phyloP scores from a whole-genome alignment of 2,113 vertebrate genomes.

The Papio anubis region DNA sequence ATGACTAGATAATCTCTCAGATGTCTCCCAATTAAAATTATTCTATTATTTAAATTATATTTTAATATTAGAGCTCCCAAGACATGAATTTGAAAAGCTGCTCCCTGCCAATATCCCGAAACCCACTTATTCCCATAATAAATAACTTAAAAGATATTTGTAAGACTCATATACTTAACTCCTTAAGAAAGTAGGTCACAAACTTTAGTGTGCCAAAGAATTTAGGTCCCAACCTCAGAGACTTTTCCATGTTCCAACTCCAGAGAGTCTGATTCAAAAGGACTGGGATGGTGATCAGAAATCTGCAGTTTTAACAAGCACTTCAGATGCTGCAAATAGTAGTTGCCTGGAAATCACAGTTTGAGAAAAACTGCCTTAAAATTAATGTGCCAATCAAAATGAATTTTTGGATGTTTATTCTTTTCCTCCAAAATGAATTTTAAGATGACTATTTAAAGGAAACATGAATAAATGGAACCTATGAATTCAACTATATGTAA shows the following conservation, averaged over 20 bases:
- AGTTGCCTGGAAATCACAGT: constrained; percentile 46
- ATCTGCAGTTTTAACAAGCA: constrained; percentile 54
- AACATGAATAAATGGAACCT: constrained; percentile 55
- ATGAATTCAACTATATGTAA: not conserved
- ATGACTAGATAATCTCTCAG: constrained; percentile 11
- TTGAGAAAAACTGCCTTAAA: constrained; percentile 59
- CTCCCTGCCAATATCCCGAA: not conserved
- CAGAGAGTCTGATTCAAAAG: constrained; percentile 56
- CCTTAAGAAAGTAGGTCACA: constrained; percentile 48
- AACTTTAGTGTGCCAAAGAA: constrained; percentile 56
- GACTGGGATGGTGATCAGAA: constrained; percentile 48
- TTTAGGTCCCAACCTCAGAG: constrained; percentile 62
- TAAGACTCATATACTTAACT: constrained; percentile 49
- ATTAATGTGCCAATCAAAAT: constrained; percentile 55
- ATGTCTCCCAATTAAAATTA: constrained; percentile 35
- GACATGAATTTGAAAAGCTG: not conserved
- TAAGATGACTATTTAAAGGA: constrained; percentile 51
- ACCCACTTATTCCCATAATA: constrained; percentile 37
- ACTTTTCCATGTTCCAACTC: constrained; percentile 58
- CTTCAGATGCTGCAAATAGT: constrained; percentile 22
- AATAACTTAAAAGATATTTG: constrained; percentile 56
- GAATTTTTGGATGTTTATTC: constrained; percentile 32
- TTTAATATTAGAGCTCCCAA: constrained; percentile 5
- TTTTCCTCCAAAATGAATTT: constrained; percentile 38
- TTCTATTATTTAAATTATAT: constrained; percentile 41